phyloP scores from a whole-genome alignment of 2,113 vertebrate genomes.

The Cephalopterus ornatus region DNA sequence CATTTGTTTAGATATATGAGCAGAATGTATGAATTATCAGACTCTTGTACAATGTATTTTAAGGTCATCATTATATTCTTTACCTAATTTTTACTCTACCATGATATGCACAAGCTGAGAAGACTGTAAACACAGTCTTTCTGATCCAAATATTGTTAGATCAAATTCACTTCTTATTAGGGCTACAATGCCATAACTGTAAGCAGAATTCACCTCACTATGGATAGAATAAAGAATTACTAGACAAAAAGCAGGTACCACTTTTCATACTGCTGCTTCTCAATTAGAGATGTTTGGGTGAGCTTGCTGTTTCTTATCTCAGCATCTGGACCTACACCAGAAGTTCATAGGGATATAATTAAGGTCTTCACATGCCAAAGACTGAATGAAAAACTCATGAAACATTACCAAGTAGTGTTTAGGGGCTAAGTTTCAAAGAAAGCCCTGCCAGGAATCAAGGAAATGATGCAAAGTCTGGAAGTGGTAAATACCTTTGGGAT shows the following conservation, averaged over 20 bases:
- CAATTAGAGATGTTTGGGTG: not conserved
- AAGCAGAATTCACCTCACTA: not conserved
- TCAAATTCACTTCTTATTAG: not conserved
- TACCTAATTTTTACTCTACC: not conserved
- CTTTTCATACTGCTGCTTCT: not conserved
- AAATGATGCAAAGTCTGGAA: conserved; percentile 52
- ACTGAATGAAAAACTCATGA: conserved; percentile 28
- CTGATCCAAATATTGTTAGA: not conserved
- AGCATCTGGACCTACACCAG: not conserved
- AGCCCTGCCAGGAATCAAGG: conserved; percentile 27
- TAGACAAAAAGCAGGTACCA: not conserved
- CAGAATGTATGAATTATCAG: not conserved
- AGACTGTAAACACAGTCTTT: not conserved
- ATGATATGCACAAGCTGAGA: not conserved
- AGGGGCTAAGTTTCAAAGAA: conserved; percentile 38
- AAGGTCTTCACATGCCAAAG: conserved; percentile 29
- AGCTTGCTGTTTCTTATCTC: not conserved
- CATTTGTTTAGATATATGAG: not conserved
- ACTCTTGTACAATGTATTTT: not conserved
- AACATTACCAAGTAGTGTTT: conserved; percentile 25
- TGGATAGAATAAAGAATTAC: not conserved
- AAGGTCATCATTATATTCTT: not conserved
- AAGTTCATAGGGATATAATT: conserved; percentile 46
- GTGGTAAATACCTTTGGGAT: conserved; percentile 7
- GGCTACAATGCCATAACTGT: not conserved